phyloP scores from a whole-genome alignment of 1,140 invertebrate genomes.

The Paraescarpia echinospica region DNA sequence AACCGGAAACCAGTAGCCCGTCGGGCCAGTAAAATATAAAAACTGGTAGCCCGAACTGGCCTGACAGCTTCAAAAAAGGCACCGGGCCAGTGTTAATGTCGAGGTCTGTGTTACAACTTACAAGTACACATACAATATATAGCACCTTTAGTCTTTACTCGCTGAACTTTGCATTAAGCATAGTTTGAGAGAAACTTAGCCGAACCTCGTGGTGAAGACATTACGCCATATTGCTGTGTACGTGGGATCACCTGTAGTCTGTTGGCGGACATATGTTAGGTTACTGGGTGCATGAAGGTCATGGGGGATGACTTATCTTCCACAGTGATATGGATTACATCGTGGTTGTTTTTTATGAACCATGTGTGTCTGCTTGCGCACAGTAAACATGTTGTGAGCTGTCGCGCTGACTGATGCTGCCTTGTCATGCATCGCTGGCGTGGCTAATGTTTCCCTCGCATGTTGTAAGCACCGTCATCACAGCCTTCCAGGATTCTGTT shows the following conservation, averaged over 20 bases:
- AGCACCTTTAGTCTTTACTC: background rate
- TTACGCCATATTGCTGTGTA: background rate
- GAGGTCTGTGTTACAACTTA: too few relatives aligned
- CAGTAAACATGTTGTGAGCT: background rate
- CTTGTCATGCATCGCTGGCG: background rate
- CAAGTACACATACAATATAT: background rate
- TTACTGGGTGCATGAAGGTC: background rate
- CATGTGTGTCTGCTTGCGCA: background rate
- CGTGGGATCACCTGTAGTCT: background rate
- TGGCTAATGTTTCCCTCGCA: background rate
- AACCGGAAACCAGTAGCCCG: too few relatives aligned
- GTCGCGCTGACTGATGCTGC: background rate
- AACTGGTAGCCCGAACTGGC: too few relatives aligned
- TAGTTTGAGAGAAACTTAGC: background rate
- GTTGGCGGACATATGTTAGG: background rate
- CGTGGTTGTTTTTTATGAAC: background rate
- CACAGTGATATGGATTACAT: background rate
- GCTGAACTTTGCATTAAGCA: background rate
- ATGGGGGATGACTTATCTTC: background rate
- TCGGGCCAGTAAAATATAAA: too few relatives aligned
- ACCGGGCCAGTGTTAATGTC: too few relatives aligned
- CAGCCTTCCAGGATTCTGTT: background rate
- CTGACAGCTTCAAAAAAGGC: too few relatives aligned
- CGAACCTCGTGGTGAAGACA: background rate
- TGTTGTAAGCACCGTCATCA: background rate